phyloP scores from a whole-genome alignment of 1,140 invertebrate genomes.

The Drosophila melanica region DNA sequence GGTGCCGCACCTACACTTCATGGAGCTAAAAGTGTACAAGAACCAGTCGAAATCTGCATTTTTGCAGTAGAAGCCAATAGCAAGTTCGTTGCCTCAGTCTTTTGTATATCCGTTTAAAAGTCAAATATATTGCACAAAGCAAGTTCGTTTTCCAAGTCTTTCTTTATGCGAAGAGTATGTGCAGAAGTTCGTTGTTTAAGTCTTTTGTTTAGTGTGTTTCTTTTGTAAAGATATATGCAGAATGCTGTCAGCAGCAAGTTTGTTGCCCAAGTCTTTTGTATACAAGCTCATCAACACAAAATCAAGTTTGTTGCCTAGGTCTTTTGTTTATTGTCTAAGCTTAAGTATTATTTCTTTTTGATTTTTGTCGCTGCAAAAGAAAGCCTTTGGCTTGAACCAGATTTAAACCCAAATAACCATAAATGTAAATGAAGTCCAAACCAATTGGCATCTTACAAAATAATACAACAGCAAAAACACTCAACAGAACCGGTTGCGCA shows the following conservation, averaged over 20 bases:
- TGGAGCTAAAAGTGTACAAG: neutral
- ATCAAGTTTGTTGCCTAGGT: slow-evolving; percentile 58
- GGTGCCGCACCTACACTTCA: slow-evolving; percentile 35
- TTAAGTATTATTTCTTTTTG: neutral
- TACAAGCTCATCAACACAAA: neutral
- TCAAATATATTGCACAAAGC: too few species aligned
- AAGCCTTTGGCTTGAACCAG: slow-evolving; percentile 19
- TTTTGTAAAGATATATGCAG: too few species aligned
- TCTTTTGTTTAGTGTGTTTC: slow-evolving; percentile 72
- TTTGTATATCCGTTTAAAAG: neutral
- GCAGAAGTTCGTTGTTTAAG: slow-evolving; percentile 60
- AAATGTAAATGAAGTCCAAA: slow-evolving; percentile 24
- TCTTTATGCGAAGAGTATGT: slow-evolving; percentile 27
- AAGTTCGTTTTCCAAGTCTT: slow-evolving; percentile 62
- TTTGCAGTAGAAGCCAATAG: slow-evolving; percentile 13
- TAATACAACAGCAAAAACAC: slow-evolving; percentile 21
- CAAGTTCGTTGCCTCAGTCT: slow-evolving; percentile 31
- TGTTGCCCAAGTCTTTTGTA: slow-evolving; percentile 50
- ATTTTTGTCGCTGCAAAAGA: slow-evolving; percentile 23
- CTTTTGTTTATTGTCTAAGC: slow-evolving; percentile 29
- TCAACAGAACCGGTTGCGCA: slow-evolving; percentile 47
- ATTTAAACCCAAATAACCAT: slow-evolving; percentile 11
- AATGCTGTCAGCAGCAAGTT: slow-evolving; percentile 30
- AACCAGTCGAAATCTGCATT: neutral
- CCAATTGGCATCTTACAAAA: slow-evolving; percentile 33